Base-by-base conservation (phyloP, 2,888 invertebrate species). In the Ectemnius continuus region DNA sequence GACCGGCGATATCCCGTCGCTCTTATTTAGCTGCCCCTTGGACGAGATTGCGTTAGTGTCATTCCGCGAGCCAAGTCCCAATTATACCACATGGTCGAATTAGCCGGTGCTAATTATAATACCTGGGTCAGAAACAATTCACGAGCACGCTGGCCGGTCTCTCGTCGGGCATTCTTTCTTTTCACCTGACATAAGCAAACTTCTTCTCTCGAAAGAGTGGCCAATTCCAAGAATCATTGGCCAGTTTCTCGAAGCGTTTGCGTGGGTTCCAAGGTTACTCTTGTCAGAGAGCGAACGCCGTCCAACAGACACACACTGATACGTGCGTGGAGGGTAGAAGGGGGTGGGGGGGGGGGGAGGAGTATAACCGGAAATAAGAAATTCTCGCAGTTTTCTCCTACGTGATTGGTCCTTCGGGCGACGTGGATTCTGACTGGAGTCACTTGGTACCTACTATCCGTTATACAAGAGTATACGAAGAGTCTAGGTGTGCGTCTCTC, bases 381-480 rank as follows among this genome's bases (percentile, higher is more conserved):
- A 80, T 76, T 80, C 74, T 78, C 80, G 70, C 77, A 78, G 75
- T 75, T 76, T 82, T 83, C 80, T 85, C 79, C 79, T 76, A 78
- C 80, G 80, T 79, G 79, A 83, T 85, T 84, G 82, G 80, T 71
- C 79, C 77, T 78, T 73, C 78, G 72, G 75, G 79, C 76, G 64
- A 62, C 59, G 78, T 71, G 75, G 75, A 73, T 83, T 78, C 77
- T 79, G 78, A 81, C 84, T 81, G 80, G 78, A 79, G 76, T 81
- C 82, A 82, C 82, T 83, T 85, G 80, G 83, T 85, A 85, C 81
- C 83, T 84, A 85, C 86, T 87, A 86, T 85, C 80, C 83, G 85
- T 85, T 80, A 79, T 83, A 81, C 77, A 70, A 74, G 70, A 79
- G 80, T 73, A 74, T 78, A 82, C 80, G 67, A 69, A 71, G 36